A percentile compares a stretch with the other conserved stretches of the same genome.
phyloP scores from a whole-genome alignment of 2,113 vertebrate species.

The Brachypodius melanocephalos region DNA sequence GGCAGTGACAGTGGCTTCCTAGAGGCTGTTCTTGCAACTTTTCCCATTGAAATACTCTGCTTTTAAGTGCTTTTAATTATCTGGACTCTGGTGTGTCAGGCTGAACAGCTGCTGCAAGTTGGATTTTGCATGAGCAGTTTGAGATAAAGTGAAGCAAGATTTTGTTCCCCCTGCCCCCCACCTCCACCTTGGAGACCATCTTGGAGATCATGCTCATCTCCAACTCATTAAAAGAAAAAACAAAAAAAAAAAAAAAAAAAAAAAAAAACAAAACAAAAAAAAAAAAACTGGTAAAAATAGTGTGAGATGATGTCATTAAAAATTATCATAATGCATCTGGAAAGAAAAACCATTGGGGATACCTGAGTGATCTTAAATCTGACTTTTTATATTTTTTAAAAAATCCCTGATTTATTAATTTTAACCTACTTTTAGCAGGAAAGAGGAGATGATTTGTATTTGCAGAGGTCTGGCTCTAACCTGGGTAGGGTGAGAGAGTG shows the following conservation, averaged over 20 bases:
- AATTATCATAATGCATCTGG: slow-evolving; percentile 51
- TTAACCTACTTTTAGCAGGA: not conserved
- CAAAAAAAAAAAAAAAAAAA: not conserved
- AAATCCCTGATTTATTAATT: slow-evolving; percentile 26
- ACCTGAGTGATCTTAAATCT: not conserved
- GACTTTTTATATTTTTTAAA: not conserved
- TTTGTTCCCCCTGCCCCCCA: not conserved
- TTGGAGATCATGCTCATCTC: not conserved
- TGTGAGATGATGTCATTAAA: slow-evolving; percentile 29
- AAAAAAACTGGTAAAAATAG: not conserved
- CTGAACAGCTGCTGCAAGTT: not conserved
- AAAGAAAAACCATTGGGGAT: slow-evolving; percentile 23
- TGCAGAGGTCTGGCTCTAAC: not conserved
- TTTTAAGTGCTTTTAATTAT: not conserved
- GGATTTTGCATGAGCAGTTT: not conserved
- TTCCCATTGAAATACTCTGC: not conserved
- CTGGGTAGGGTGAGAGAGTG: not conserved
- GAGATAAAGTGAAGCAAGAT: not conserved
- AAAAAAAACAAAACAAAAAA: not conserved
- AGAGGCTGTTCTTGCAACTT: not conserved
- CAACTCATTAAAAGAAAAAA: not conserved
- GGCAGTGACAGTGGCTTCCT: not conserved
- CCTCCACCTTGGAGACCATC: slow-evolving; percentile 8
- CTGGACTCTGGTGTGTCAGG: not conserved
- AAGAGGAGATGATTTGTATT: not conserved